Evolutionary conservation across 2,888 invertebrate genomes (phyloP).

Genomic region (Blera fallax): DNA sequence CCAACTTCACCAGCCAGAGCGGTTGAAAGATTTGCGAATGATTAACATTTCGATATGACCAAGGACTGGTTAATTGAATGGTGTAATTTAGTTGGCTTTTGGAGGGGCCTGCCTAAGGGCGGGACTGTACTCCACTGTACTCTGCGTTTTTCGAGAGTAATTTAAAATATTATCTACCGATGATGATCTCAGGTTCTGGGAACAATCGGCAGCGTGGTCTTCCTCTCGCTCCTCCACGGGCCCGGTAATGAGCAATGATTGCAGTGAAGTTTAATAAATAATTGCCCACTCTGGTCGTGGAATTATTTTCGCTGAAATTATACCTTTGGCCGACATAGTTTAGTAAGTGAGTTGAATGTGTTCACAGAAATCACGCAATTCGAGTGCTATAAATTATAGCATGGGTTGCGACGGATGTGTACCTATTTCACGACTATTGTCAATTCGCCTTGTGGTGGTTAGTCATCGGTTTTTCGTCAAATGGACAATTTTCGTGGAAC

Average conservation of each 20-base stretch:
- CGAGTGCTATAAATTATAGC: slow-evolving; percentile 50
- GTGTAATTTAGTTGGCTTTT: slow-evolving; percentile 68
- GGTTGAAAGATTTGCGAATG: slow-evolving; percentile 57
- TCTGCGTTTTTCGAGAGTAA: slow-evolving; percentile 48
- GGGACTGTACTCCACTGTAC: slow-evolving; percentile 16
- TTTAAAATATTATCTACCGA: slow-evolving; percentile 67
- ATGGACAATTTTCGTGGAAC: slow-evolving; percentile 24
- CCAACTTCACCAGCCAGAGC: neutral
- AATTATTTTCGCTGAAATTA: slow-evolving; percentile 69
- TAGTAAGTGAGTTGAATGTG: slow-evolving; percentile 51
- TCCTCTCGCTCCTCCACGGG: slow-evolving; percentile 31
- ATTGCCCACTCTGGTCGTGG: slow-evolving; percentile 68
- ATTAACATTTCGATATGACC: slow-evolving; percentile 73
- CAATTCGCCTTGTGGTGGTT: slow-evolving; percentile 20
- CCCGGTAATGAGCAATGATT: slow-evolving; percentile 71
- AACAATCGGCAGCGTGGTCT: slow-evolving; percentile 53
- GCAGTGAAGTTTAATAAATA: slow-evolving; percentile 72
- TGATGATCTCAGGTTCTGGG: slow-evolving; percentile 73
- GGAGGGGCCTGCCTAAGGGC: slow-evolving; percentile 60
- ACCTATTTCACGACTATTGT: slow-evolving; percentile 24
- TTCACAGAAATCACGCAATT: slow-evolving; percentile 64
- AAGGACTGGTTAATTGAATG: slow-evolving; percentile 73
- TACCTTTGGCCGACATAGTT: slow-evolving; percentile 68
- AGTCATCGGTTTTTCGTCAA: slow-evolving; percentile 37
- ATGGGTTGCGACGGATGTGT: neutral